Base-by-base conservation (phyloP, 2,113 vertebrate genomes). In the Anseranas semipalmata region DNA sequence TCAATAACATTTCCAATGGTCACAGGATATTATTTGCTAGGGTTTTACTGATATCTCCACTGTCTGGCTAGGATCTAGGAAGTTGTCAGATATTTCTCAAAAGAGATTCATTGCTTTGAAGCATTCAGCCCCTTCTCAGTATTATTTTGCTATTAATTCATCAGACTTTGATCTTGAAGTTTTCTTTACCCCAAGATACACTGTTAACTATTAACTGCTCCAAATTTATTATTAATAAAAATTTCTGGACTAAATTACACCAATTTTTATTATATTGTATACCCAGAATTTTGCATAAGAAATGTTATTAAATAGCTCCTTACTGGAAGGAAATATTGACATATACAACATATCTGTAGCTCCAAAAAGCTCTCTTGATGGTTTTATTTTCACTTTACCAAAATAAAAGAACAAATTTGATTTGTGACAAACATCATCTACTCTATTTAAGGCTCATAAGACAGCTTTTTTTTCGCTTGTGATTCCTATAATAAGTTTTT, bases 351-450 rank as follows among this genome's bases (percentile, higher is more conserved):
- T 8, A 88, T 86, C 18, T 67, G 60, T 78, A 88, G 52, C 59
- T 72, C 33, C 43, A 33, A 71, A 93, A 89, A 87, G 6, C 37
- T 89, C 45, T 75, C 41, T 8, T 55, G 58, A 66, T 63, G 18
- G 48, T 82, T 91, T 91, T 82, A 62, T 86, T 90, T 93, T 78
- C 58, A 41, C 56, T 77, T 91, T 58, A 58, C 15, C 15, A 62
- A 56, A 68, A 28, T 78, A 86, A 90, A 8, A 72, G 62, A 60
- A 92, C 37, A 91, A 90, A 93, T 85, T 14, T 89, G 77, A 92
- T 95, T 87, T 93, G 70, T 89, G 70, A 89, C 28, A 93, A 93
- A 92, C 90, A 92, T n/a, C 17, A 85, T 87, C 86, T 85, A 21
- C 52, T 56, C 80, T 93, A 58, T 83, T 90, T 90, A 89, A 90